Conservation (phyloP, 2,888 invertebrate genomes). For the Galeruca laticollis region DNA sequence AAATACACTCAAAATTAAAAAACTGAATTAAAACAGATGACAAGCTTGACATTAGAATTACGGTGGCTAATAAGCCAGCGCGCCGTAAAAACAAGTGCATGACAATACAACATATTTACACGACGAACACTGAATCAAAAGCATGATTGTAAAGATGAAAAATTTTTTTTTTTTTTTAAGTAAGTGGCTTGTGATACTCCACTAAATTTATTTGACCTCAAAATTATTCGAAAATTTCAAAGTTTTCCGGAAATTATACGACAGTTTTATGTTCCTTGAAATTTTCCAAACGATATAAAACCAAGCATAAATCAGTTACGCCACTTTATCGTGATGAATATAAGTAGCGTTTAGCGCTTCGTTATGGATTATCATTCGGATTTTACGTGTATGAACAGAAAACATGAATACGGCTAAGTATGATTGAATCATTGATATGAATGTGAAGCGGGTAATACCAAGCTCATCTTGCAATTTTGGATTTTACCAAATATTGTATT, state of each 20-base stretch:
- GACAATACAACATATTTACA: too few species aligned
- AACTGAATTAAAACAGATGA: too few species aligned
- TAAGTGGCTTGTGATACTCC: not conserved
- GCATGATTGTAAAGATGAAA: too few species aligned
- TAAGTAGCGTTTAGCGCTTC: conserved; percentile 15
- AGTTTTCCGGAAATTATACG: conserved; percentile 31
- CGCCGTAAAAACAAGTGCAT: too few species aligned
- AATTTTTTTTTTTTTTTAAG: too few species aligned
- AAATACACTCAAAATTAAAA: too few species aligned
- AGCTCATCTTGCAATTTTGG: too few species aligned
- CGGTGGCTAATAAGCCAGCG: too few species aligned
- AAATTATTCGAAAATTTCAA: conserved; percentile 31
- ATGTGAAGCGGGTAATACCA: too few species aligned
- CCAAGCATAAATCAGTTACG: conserved; percentile 26
- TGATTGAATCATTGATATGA: not conserved
- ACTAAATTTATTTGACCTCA: conserved; percentile 28
- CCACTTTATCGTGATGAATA: conserved; percentile 28
- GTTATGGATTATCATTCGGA: not conserved
- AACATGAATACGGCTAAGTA: not conserved
- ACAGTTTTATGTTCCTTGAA: conserved; percentile 36
- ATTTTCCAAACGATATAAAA: conserved; percentile 37
- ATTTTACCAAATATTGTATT: too few species aligned
- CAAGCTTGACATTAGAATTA: too few species aligned
- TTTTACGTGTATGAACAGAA: not conserved
- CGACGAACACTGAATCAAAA: too few species aligned